Base-by-base conservation (phyloP, 2,888 invertebrate genomes). In the Phasia obesa region DNA sequence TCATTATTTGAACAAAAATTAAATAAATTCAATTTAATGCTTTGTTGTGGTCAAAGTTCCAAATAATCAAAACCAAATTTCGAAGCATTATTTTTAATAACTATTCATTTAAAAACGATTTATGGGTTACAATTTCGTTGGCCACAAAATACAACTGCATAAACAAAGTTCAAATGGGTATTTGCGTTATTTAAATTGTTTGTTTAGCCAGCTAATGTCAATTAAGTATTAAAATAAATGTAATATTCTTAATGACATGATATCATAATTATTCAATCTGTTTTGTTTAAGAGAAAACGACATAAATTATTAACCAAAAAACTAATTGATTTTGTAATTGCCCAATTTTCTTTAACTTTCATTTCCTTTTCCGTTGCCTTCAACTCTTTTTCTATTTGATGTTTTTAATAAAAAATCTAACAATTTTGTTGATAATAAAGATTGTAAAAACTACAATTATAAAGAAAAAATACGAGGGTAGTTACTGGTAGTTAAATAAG, bases 301-400 rank as follows among this genome's bases (percentile, higher is more conserved):
- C 23, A 35, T 49, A 42, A 76, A 21, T 44, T 25, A 51, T 1
- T 4, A 44, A 55, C 64, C 51, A 23, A 23, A 51, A 59, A 71
- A 59, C 44, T 79, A 79, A 79, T 79, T 79, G 73, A 79, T 53
- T 73, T 67, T 35, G 44, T 79, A 53, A 79, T 73, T 71, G 59
- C 25, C 49, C 44, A 44, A 64, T 71, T 71, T 21, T 27, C 11
- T 53, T 38, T 60, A n/a, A 59, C 53, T 49, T 65, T 15, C 47
- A 35, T 21, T 35, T 65, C 55, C 64, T 44, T 59, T 64, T 42
- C 5, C 35, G n/a, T 2, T 19, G 13, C 11, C 11, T 6, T 25
- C 4, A 9, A 2, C 27, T 3, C 7, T 17, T 17, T 47, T 25
- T 38, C 21, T 65, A 4, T 2, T 38, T 42, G 9, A 38, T 64